Percentiles rank a stretch among this genome's conserved stretches.
These are phyloP conservation scores for Silurus aristotelis DNA, from an alignment of 2,797 vertebrate genomes.

Conservation along the genomic window DNA sequence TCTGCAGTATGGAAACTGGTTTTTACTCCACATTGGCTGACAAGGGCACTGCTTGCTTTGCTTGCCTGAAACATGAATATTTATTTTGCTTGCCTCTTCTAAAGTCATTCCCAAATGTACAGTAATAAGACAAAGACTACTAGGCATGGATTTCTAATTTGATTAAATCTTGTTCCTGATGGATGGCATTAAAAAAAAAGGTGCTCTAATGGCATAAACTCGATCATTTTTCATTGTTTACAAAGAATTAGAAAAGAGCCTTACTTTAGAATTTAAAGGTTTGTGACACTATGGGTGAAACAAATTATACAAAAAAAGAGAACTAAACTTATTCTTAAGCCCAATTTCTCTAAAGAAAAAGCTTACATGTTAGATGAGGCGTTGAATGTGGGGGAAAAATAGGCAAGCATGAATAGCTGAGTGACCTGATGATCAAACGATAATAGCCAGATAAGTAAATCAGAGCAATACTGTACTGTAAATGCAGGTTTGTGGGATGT, in stretches of 20 bases:
- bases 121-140: background rate
- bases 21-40: conserved; percentile 1
- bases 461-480: background rate
- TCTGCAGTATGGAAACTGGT: background rate
- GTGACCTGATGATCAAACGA: background rate
- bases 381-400: background rate
- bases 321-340: too few species aligned
- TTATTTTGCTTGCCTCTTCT: conserved; percentile 8
- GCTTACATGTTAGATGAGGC: too few species aligned
- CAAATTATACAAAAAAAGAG: background rate
- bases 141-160: background rate
- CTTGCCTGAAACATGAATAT: conserved; percentile 16
- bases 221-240: background rate
- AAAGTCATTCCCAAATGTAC: background rate
- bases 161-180: background rate
- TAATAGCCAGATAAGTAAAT: background rate
- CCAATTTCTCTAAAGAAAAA: too few species aligned
- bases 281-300: background rate
- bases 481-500: background rate
- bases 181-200: background rate
- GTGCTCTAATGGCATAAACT: background rate
- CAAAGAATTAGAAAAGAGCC: background rate
- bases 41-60: background rate
- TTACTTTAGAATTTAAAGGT: too few species aligned
- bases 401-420: background rate